Conservation (phyloP, 1,140 invertebrate species). For the Mamestra configurata region DNA sequence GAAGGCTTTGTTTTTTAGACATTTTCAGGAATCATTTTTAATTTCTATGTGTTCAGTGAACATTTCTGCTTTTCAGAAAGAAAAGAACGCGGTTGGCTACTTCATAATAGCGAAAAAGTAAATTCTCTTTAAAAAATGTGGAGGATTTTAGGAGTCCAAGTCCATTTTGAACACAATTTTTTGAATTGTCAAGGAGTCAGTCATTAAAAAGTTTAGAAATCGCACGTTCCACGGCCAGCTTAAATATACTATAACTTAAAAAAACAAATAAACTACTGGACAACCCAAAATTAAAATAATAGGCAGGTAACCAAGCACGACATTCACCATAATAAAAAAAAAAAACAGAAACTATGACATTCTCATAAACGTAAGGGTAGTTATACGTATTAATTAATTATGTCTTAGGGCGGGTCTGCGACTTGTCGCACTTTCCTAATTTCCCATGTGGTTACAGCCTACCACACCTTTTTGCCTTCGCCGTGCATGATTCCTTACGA, state of each 20-base stretch:
- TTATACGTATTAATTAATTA: slow-evolving; percentile 69
- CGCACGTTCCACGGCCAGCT: not conserved
- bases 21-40: not conserved
- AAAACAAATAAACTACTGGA: not conserved
- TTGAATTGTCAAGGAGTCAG: not conserved
- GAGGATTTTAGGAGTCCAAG: too few species aligned
- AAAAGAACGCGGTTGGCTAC: too few species aligned
- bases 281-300: not conserved
- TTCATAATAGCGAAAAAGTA: too few species aligned
- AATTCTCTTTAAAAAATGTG: too few species aligned
- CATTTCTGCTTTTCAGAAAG: not conserved
- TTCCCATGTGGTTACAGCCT: slow-evolving; percentile 77
- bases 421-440: slow-evolving; percentile 76
- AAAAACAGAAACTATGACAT: slow-evolving; percentile 24
- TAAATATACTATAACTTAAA: too few species aligned
- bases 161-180: too few species aligned
- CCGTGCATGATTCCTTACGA: slow-evolving; percentile 64
- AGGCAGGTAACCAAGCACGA: not conserved
- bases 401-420: slow-evolving; percentile 75
- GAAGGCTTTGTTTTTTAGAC: not conserved
- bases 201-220: not conserved
- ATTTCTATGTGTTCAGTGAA: too few species aligned
- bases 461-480: slow-evolving; percentile 71
- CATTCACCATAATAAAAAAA: not conserved
- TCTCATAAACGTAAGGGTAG: slow-evolving; percentile 43